Percentiles rank a stretch among this genome's conserved stretches.
These are phyloP conservation scores for Sardina pilchardus DNA, from an alignment of 2,113 vertebrate species.

Conservation along the genomic window DNA sequence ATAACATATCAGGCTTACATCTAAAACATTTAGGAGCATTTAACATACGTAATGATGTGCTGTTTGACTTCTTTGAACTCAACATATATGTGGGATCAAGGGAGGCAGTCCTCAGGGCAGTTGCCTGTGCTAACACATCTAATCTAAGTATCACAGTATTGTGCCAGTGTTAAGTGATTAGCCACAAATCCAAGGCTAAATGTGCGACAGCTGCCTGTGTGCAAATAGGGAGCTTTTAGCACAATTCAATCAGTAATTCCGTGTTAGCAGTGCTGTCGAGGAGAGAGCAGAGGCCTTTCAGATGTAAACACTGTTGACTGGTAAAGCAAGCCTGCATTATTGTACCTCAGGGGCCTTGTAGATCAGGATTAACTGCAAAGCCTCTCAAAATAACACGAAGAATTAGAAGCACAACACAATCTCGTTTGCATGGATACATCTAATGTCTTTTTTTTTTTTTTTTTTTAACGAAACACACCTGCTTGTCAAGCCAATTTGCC, in stretches of 20 bases:
- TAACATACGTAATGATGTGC: neutral
- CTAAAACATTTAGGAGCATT: neutral
- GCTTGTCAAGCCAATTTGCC: neutral
- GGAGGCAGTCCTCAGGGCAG: neutral
- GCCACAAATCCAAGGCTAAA: slow-evolving; percentile 22
- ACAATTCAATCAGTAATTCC: slow-evolving; percentile 19
- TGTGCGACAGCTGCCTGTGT: slow-evolving; percentile 20
- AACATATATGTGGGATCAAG: neutral
- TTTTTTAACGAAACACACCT: neutral
- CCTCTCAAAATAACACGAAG: neutral
- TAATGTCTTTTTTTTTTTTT: neutral
- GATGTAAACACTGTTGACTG: neutral
- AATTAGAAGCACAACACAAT: neutral
- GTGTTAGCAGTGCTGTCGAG: neutral
- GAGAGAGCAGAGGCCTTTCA: neutral
- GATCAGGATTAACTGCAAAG: neutral
- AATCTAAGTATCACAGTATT: neutral
- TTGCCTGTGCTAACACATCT: neutral
- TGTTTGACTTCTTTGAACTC: neutral
- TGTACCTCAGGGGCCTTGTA: neutral
- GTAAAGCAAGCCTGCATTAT: neutral
- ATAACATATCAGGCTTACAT: neutral
- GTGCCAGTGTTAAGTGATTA: slow-evolving; percentile 24
- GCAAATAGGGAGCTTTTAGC: slow-evolving; percentile 32
- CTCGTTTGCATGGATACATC: neutral